phyloP scores from a whole-genome alignment of 2,888 invertebrate species.

The Maniola hyperantus region DNA sequence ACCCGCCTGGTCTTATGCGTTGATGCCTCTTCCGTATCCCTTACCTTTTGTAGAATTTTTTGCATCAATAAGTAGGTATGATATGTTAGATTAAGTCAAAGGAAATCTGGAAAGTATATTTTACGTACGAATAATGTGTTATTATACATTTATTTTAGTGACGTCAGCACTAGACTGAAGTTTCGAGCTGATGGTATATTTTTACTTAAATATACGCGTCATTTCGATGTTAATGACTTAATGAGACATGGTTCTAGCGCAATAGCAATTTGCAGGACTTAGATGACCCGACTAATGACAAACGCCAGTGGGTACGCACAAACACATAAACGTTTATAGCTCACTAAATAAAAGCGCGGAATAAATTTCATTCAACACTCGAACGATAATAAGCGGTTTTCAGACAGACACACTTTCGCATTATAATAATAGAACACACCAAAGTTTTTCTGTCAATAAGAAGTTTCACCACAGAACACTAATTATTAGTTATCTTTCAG shows the following conservation, averaged over 20 bases:
- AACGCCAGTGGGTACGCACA: conserved; percentile 2
- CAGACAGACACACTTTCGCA: not conserved
- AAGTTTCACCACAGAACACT: no score
- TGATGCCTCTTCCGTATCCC: conserved; percentile 10
- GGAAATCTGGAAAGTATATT: not conserved
- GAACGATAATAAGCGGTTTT: conserved; percentile 28
- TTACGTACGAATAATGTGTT: no score
- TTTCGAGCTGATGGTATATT: no score
- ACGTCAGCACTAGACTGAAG: no score
- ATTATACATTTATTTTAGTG: no score
- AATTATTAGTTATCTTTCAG: no score
- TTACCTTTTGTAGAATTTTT: conserved; percentile 12
- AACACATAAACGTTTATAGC: conserved; percentile 13
- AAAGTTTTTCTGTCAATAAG: no score
- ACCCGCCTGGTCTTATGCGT: conserved; percentile 20
- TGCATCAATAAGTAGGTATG: not conserved
- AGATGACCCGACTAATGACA: no score
- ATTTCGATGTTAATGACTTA: no score
- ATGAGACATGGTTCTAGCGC: no score
- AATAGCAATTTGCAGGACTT: no score
- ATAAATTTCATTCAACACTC: conserved; percentile 33
- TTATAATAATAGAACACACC: not conserved
- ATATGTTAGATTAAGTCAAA: not conserved
- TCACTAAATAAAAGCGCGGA: conserved; percentile 23
- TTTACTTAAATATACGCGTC: no score